These are phyloP conservation scores for Agraylea sexmaculata DNA, from an alignment of 1,140 invertebrate genomes.

Conservation along the genomic window DNA sequence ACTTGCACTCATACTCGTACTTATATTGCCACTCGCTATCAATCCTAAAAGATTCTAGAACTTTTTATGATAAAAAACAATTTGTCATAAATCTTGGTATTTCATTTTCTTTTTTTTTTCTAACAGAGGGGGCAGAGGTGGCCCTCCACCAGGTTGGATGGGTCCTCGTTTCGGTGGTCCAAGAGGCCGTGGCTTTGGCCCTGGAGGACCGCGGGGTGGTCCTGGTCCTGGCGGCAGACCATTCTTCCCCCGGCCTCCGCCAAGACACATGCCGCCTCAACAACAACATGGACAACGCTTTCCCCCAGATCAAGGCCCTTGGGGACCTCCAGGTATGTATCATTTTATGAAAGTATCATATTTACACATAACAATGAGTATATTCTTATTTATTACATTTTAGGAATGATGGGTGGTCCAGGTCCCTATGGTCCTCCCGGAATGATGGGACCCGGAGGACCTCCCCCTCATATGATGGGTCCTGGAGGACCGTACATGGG, in stretches of 20 bases:
- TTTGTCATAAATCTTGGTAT: too few relatives aligned
- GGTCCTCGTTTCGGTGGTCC: constrained; percentile 47
- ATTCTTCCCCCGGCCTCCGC: constrained; percentile 35
- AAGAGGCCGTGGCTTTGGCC: constrained; percentile 53
- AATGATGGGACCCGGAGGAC: constrained; percentile 34
- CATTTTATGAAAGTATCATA: constrained; percentile 3
- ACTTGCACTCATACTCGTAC: too few relatives aligned
- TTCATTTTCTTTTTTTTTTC: background rate
- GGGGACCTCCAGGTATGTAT: constrained; percentile 26
- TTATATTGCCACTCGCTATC: too few relatives aligned
- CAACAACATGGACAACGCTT: constrained; percentile 42
- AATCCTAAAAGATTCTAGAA: too few relatives aligned
- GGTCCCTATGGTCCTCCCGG: constrained; percentile 42
- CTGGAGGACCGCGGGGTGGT: constrained; percentile 50
- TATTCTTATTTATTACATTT: constrained; percentile 7
- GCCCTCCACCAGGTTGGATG: constrained; percentile 38
- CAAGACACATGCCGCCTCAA: constrained; percentile 32
- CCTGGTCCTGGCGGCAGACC: constrained; percentile 40
- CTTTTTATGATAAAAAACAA: too few relatives aligned
- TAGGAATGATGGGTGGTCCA: constrained; percentile 31
- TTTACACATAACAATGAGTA: background rate
- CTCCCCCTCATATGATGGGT: constrained; percentile 48
- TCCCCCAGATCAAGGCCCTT: constrained; percentile 31
- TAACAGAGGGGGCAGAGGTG: constrained; percentile 21
- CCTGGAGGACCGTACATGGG: constrained; percentile 41